A percentile compares a stretch with the other conserved stretches of the same genome.
Conservation (phyloP, 2,797 vertebrate species). For the Petrocephalus sullivani region DNA sequence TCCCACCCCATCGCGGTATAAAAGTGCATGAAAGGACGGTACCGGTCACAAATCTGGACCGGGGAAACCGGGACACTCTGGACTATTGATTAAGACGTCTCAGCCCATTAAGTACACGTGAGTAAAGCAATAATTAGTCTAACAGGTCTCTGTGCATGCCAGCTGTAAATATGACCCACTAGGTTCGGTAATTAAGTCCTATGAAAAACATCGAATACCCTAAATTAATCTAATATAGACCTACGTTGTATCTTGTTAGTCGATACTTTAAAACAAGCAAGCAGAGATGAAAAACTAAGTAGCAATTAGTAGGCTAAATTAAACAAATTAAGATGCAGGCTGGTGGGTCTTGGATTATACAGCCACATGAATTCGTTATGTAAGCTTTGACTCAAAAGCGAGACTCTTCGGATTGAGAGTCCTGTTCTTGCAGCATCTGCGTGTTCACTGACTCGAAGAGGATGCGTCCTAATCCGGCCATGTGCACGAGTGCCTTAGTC, state of each 20-base stretch:
- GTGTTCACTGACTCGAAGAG: conserved; percentile 50
- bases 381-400: neutral
- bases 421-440: neutral
- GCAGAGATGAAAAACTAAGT: neutral
- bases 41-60: conserved; percentile 30
- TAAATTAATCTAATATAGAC: neutral
- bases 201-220: neutral
- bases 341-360: neutral
- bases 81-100: conserved; percentile 34
- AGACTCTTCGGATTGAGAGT: neutral
- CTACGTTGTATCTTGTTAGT: neutral
- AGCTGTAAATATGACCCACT: neutral
- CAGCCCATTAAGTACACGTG: conserved; percentile 41
- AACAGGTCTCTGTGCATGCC: neutral
- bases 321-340: neutral
- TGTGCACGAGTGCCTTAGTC: conserved; percentile 75
- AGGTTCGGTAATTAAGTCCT: neutral
- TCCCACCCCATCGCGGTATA: conserved; percentile 49
- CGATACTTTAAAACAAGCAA: neutral
- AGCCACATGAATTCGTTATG: neutral
- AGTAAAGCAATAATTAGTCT: conserved; percentile 36
- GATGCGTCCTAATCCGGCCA: conserved; percentile 80
- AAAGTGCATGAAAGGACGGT: conserved; percentile 39
- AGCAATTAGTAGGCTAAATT: neutral
- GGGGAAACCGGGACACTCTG: conserved; percentile 37